These are phyloP conservation scores for Amazona vittata DNA, from an alignment of 2,113 vertebrate genomes.

Conservation along the genomic window DNA sequence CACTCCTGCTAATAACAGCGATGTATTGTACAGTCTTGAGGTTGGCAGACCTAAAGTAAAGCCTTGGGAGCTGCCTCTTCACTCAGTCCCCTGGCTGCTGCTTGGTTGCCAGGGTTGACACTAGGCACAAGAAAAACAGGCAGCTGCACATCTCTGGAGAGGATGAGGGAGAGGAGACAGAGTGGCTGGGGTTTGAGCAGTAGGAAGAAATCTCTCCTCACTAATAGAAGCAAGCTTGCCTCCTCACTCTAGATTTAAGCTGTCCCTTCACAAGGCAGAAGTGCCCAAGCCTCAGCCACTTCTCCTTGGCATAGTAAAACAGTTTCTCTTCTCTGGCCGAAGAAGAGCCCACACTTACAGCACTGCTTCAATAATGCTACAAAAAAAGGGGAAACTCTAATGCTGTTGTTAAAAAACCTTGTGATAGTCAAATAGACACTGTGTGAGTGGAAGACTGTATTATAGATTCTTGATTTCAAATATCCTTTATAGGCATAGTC, in stretches of 20 bases:
- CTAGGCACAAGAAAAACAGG: neutral
- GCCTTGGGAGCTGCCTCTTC: neutral
- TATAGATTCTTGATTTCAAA: neutral
- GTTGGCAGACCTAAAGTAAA: neutral
- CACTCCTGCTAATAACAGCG: neutral
- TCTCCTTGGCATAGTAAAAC: neutral
- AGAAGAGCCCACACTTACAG: neutral
- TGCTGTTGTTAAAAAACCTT: neutral
- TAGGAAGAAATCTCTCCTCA: neutral
- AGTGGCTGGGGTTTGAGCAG: neutral
- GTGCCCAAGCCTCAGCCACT: neutral
- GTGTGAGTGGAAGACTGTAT: neutral
- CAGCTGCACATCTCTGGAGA: neutral
- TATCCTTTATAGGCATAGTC: neutral
- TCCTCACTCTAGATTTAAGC: neutral
- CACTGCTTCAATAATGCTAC: neutral
- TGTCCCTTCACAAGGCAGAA: neutral
- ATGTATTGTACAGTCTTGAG: neutral
- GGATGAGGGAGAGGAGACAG: neutral
- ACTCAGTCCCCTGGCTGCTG: neutral
- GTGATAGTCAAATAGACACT: neutral
- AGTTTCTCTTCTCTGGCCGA: neutral
- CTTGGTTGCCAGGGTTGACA: neutral
- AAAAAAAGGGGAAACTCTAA: neutral
- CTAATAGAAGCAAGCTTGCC: neutral